Evolutionary conservation across 1,140 invertebrate genomes (phyloP), one percentile per base, ranked within the genome.

Genomic region (Trialeurodes vaporariorum): DNA sequence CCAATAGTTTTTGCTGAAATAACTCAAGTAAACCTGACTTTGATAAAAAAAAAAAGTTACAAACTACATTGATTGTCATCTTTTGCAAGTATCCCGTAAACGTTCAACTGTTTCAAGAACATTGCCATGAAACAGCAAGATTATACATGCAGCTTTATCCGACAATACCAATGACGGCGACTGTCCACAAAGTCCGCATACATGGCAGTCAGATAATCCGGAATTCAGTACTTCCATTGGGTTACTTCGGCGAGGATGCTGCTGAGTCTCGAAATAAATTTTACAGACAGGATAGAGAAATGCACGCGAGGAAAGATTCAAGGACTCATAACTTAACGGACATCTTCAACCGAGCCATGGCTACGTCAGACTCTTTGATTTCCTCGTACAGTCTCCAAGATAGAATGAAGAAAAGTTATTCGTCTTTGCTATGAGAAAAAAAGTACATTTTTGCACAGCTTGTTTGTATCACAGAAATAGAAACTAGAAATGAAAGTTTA

Each of bases 11-110:
- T 71, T 59, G 63, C 73, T 61, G 62, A 71, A 62, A 76, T 78
- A 24, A 75, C 73, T n/a, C n/a, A n/a, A n/a, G n/a, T 40, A 72
- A 71, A 26, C 26, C 77, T n/a, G 68, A 74, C 67, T 68, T 68
- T 63, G 67, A 73, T 25, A 40, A 77, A 13, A 74, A 78, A 23
- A 12, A 17, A 49, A 13, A 25, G 5, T 61, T 67, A 17, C 34
- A 49, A 49, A 49, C 34, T 17, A 49, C 17, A 5, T 49, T 49
- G 34, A 49, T 49, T 9, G 34, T 17, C 34, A 49, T 49, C 34
- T 49, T 17, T 17, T 49, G 34, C 34, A 49, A 49, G 17, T 49
- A 9, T 5, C 34, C 34, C 17, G 5, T 17, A 49, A 49, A 49
- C 17, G 17, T 49, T 49, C 5, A 49, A 17, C 34, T 49, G 5